Evolutionary conservation across 2,113 vertebrate species (phyloP).

Genomic region (Aplodontia rufa): DNA sequence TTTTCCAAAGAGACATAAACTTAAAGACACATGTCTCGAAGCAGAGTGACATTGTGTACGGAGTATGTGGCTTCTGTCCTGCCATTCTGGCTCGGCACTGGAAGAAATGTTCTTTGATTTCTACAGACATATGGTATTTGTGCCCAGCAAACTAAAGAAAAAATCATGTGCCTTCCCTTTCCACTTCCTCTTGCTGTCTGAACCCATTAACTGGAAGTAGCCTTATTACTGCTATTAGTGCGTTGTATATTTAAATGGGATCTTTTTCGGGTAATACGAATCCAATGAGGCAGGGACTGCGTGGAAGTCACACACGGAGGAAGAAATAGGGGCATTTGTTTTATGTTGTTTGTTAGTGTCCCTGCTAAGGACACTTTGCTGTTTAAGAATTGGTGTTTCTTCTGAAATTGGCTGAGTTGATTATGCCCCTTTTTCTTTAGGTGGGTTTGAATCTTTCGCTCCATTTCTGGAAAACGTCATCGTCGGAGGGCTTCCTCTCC

Average conservation of each 20-base stretch:
- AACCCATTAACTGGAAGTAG: background rate
- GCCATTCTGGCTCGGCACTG: background rate
- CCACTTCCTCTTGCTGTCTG: background rate
- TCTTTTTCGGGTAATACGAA: background rate
- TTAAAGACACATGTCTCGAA: background rate
- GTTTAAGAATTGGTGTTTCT: background rate
- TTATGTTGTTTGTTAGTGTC: background rate
- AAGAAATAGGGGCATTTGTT: background rate
- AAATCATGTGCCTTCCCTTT: background rate
- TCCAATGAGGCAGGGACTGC: background rate
- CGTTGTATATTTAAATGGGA: background rate
- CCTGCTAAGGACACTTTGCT: background rate
- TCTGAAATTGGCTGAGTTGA: background rate
- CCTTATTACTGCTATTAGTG: background rate
- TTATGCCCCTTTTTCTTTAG: background rate
- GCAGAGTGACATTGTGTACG: background rate
- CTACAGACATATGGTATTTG: background rate
- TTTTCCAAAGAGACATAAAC: conserved; percentile 20
- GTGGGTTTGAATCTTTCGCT: background rate
- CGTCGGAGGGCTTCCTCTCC: background rate
- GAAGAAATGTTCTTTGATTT: background rate
- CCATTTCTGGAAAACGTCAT: background rate
- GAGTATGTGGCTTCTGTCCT: background rate
- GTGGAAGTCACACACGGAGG: background rate
- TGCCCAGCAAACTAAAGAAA: background rate